A percentile compares a stretch with the other conserved stretches of the same genome.
Evolutionary conservation across 2,113 vertebrate species (phyloP).

Genomic region (Cathartes aura): DNA sequence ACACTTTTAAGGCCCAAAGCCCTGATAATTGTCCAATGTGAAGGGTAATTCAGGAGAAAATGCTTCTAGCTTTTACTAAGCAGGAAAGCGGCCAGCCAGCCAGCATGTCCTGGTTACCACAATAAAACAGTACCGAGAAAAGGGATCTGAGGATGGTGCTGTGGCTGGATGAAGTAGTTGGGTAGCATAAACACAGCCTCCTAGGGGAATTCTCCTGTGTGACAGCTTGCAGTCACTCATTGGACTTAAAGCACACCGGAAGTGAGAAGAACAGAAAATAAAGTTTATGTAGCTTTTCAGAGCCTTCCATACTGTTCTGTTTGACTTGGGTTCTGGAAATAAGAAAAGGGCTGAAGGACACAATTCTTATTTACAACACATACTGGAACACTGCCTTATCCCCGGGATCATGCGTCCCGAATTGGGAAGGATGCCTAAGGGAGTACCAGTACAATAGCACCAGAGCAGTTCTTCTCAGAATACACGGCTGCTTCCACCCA

Average conservation of each 20-base stretch:
- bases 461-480: neutral
- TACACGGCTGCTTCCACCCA: neutral
- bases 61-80: neutral
- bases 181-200: neutral
- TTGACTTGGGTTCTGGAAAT: neutral
- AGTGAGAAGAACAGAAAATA: neutral
- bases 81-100: neutral
- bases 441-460: neutral
- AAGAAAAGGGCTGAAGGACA: neutral
- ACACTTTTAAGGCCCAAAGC: neutral
- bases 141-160: neutral
- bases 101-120: neutral
- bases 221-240: neutral
- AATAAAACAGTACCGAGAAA: neutral
- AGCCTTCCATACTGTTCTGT: neutral
- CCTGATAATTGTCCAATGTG: neutral
- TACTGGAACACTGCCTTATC: neutral
- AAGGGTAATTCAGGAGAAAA: conserved; percentile 12
- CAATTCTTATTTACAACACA: neutral
- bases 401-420: neutral
- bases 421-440: neutral
- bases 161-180: neutral
- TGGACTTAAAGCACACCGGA: neutral
- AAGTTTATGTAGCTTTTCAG: neutral
- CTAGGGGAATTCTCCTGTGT: neutral